Conservation (phyloP, 2,888 invertebrate genomes). For the Cantharis rufa region DNA sequence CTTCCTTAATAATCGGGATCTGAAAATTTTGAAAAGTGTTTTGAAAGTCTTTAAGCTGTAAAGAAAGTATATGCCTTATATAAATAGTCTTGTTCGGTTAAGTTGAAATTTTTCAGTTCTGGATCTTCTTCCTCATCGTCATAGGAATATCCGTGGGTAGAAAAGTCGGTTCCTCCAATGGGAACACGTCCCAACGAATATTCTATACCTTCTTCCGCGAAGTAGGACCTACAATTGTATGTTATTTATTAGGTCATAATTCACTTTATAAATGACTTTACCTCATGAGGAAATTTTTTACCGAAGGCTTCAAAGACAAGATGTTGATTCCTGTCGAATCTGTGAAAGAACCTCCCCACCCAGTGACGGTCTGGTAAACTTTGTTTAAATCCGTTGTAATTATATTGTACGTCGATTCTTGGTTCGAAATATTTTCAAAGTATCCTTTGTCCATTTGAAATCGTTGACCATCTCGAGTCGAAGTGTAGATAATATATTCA, state of each 20-base stretch:
- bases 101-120: conserved; percentile 65
- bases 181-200: conserved; percentile 82
- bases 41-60: neutral
- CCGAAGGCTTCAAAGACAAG: conserved; percentile 59
- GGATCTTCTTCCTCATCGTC: conserved; percentile 64
- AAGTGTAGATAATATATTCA: conserved; percentile 49
- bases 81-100: conserved; percentile 68
- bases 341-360: conserved; percentile 86
- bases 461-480: conserved; percentile 60
- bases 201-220: conserved; percentile 66
- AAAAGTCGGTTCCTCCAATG: conserved; percentile 87
- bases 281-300: conserved; percentile 51
- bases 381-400: neutral
- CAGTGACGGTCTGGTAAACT: conserved; percentile 68
- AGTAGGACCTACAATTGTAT: conserved; percentile 67
- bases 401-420: neutral
- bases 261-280: neutral
- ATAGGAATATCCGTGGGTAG: conserved; percentile 78
- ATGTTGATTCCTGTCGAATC: conserved; percentile 71
- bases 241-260: neutral
- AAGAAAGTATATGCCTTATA: conserved; percentile 62
- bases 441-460: conserved; percentile 58
- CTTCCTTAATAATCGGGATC: conserved; percentile 47
- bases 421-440: conserved; percentile 41
- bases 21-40: conserved; percentile 22